phyloP scores from a whole-genome alignment of 2,888 invertebrate species.

The Cheilosia urbana region DNA sequence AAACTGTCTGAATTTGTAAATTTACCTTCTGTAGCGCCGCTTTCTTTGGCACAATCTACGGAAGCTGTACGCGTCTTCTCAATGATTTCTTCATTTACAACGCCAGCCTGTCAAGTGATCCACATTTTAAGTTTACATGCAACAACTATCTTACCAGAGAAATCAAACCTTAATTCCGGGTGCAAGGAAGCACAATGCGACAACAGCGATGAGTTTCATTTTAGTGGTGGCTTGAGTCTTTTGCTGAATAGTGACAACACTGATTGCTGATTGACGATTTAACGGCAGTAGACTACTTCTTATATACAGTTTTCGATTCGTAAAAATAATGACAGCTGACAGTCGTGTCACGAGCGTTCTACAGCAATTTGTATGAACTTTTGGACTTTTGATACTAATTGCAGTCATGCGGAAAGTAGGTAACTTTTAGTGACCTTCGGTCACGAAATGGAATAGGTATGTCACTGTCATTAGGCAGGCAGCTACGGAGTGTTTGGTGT shows the following conservation, averaged over 20 bases:
- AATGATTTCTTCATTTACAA: neutral
- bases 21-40: slow-evolving; percentile 25
- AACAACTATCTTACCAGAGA: neutral
- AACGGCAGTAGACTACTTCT: neutral
- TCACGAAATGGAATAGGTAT: too few species aligned
- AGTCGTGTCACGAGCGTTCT: too few species aligned
- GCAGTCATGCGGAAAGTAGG: too few species aligned
- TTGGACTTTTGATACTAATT: too few species aligned
- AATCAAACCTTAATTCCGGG: slow-evolving; percentile 15
- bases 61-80: neutral
- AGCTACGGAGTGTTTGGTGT: too few species aligned
- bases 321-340: too few species aligned
- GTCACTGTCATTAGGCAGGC: too few species aligned
- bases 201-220: slow-evolving; percentile 25
- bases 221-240: neutral
- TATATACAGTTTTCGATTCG: slow-evolving; percentile 2
- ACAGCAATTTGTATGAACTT: too few species aligned
- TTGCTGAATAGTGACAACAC: neutral
- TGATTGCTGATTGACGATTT: neutral
- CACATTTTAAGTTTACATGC: too few species aligned
- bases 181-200: slow-evolving; percentile 8
- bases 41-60: slow-evolving; percentile 1
- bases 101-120: slow-evolving; percentile 13
- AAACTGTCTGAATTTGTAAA: too few species aligned
- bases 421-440: too few species aligned